Evolutionary conservation across 2,113 vertebrate genomes (phyloP).

Genomic region (Salvelinus namaycush): DNA sequence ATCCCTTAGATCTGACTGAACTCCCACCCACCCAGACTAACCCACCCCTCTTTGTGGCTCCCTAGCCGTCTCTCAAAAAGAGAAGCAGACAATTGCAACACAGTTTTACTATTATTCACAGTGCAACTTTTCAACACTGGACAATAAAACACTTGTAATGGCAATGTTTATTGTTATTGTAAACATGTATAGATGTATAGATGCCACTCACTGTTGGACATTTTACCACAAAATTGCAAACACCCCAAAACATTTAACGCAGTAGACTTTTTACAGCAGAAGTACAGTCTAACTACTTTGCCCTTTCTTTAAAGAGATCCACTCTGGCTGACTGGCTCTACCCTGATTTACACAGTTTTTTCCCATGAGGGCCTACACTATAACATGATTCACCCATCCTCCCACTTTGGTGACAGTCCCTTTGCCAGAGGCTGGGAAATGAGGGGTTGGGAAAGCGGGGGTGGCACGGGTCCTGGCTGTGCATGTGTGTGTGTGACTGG

Average conservation of each 20-base stretch:
- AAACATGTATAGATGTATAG: not conserved
- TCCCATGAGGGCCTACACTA: not conserved
- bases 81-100: not conserved
- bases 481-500: constrained; percentile 4
- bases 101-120: not conserved
- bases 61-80: constrained; percentile 19
- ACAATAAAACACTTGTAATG: not conserved
- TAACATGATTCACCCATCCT: not conserved
- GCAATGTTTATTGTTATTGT: not conserved
- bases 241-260: too few species aligned
- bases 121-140: not conserved
- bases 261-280: too few species aligned
- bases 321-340: not conserved
- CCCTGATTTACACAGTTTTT: not conserved
- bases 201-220: not conserved
- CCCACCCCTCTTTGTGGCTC: constrained; percentile 57
- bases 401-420: not conserved
- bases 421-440: not conserved
- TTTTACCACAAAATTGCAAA: not conserved
- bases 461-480: constrained; percentile 5
- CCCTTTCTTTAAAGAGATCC: not conserved
- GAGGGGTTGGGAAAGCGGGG: not conserved
- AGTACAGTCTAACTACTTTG: too few species aligned
- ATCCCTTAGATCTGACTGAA: constrained; percentile 61
- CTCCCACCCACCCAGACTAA: constrained; percentile 59